A percentile compares a stretch with the other conserved stretches of the same genome.
phyloP scores from a whole-genome alignment of 2,797 vertebrate genomes.

The Hylomyscus alleni region DNA sequence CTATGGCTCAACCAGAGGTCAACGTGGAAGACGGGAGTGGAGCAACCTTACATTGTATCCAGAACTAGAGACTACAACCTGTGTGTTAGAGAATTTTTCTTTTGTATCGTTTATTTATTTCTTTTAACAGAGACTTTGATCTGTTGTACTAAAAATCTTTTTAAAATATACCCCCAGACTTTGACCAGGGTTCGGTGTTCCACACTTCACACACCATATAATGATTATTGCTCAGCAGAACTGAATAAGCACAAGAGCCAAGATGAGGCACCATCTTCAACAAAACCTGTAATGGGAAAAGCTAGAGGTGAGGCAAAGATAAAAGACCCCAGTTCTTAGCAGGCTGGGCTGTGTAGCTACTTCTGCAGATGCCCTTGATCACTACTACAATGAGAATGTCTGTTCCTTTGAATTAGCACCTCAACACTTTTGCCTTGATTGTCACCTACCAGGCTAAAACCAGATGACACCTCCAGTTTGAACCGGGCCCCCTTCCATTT shows the following conservation, averaged over 20 bases:
- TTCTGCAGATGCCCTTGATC: conserved; percentile 89
- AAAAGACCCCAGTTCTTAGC: conserved; percentile 69
- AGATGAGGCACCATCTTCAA: background rate
- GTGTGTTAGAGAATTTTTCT: background rate
- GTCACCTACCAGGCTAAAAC: conserved; percentile 89
- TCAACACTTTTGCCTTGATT: conserved; percentile 90
- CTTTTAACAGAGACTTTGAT: conserved; percentile 4
- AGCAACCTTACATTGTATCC: background rate
- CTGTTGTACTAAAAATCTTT: conserved; percentile 36
- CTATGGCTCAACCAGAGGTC: background rate
- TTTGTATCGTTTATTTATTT: conserved; percentile 36
- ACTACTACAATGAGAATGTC: conserved; percentile 89
- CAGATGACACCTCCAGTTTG: conserved; percentile 90
- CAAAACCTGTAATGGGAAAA: background rate
- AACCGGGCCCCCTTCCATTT: conserved; percentile 89
- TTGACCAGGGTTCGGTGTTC: conserved; percentile 69
- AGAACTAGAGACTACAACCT: background rate
- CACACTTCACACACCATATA: background rate
- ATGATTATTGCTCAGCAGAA: conserved; percentile 25
- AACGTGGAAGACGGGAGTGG: background rate
- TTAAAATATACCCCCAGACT: background rate
- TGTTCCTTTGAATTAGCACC: conserved; percentile 93
- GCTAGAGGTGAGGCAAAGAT: background rate
- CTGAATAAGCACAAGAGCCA: conserved; percentile 66
- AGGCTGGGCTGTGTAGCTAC: conserved; percentile 76